Evolutionary conservation across 35 echinoderm and acorn worm species (phyloP), one percentile per base, ranked within the genome.

Genomic region (Apostichopus parvimensis): DNA sequence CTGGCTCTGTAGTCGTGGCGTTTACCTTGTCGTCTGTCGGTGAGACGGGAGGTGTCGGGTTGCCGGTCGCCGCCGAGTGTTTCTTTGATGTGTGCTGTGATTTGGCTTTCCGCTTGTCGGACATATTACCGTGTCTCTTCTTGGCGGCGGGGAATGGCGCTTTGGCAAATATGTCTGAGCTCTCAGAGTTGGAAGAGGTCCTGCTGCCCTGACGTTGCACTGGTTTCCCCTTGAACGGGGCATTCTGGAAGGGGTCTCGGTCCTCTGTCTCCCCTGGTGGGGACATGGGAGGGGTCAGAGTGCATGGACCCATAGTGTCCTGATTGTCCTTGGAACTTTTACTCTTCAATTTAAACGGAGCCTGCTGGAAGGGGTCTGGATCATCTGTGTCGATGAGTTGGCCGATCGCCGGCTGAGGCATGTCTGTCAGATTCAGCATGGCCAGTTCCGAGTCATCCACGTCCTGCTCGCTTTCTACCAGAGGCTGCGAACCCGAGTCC

Each of bases 1-100:
- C 86, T 90, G 93, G 92, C 79, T 92, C 79, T 73, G 6, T 28
- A 23, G 72, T 53, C 5, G 14, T 55, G 17, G 20, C n/a, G 1
- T 52, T 79, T 57, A 88, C 77, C 18, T 73, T 91, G 34, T 92
- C 97, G 79, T 96, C 77, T 5, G 91, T 94, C 20, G 97, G 97
- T n/a, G 97, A 99, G 5, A 96, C 93, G 54, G 97, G 97, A 5
- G 97, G 97, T 5, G 97, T 99, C 15, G 97, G 97, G 73, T 99
- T 99, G 6, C 93, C 95, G 1, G 92, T 85, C 1, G 95, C 87
- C 3, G 87, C 82, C 20, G 93, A 92, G 53, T 92, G 93, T 23
- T 93, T 92, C 77, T 94, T 89, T 66, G 93, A 92, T 34, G 94
- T 88, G 77, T 94, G 96, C 90, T 95, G 96, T 34, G 94, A 95